Base-by-base conservation (phyloP, 2,113 vertebrate genomes). In the Heterotis niloticus region DNA sequence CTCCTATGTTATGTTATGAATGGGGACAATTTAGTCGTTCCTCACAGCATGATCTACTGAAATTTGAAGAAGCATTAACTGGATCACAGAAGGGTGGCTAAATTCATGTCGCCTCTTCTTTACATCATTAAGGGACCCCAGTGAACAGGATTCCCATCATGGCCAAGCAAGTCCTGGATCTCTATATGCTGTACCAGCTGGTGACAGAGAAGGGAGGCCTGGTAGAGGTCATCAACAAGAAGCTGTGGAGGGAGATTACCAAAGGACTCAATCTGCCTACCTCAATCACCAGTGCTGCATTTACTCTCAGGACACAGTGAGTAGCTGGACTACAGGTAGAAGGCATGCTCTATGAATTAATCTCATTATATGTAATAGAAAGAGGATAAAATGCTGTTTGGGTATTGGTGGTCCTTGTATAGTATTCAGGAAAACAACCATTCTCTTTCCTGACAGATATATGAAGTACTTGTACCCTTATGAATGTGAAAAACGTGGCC, bases 381-480 rank as follows among this genome's bases (percentile, higher is more conserved):
- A 4, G 34, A 44, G 7, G 34, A 44, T 2, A 44, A 65, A n/a
- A 10, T 10, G 17, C n/a, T 44, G 34, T 44, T 44, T 44, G 34
- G 7, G 34, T 44, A 44, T 44, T 7, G 7, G n/a, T 65, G 4
- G 64, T 65, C 64, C n/a, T 23, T 65, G 16, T 4, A 20, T 20
- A 14, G 18, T 29, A 52, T 44, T 29, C 16, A 5, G 28, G 44
- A 28, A 29, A 77, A 5, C 11, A 1, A 3, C 11, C 26, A 5
- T 80, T 12, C 66, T 81, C 1, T 44, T 74, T 18, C 26, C 66
- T 0, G n/a, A 0, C 89, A 99, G 97, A 89, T 98, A 99, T 89
- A 99, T 99, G 97, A 99, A 98, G 92, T 99, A 99, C 88, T 87
- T 99, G 82, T 99, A 99, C 80, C 96, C 96, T 23, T 98, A 98